These are phyloP conservation scores for Gymnoscelis rufifasciata DNA, from an alignment of 2,888 invertebrate species.

Conservation along the genomic window DNA sequence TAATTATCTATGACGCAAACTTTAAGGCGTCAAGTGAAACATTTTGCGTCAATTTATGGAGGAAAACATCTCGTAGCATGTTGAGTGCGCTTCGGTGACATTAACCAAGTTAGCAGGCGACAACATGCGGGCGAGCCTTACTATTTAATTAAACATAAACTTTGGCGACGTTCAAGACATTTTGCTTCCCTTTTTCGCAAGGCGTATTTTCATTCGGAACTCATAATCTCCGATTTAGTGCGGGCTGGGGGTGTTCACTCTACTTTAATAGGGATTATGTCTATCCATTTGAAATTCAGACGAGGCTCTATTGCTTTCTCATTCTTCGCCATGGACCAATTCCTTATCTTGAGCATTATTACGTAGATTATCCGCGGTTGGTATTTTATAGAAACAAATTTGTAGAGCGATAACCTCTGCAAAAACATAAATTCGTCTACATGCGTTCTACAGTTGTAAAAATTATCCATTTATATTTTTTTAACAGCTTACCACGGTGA, in stretches of 20 bases:
- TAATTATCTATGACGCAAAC: no score
- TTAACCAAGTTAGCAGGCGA: constrained; percentile 33
- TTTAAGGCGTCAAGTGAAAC: background rate
- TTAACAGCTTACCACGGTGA: no score
- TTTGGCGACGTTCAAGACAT: constrained; percentile 23
- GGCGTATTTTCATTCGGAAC: constrained; percentile 33
- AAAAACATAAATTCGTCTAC: no score
- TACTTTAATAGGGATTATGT: constrained; percentile 56
- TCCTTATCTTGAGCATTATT: constrained; percentile 21
- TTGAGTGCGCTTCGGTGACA: constrained; percentile 23
- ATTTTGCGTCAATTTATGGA: constrained; percentile 3
- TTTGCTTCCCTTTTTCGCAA: constrained; percentile 35
- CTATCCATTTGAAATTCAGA: constrained; percentile 60
- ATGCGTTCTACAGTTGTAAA: no score
- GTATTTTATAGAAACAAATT: background rate
- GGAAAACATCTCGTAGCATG: constrained; percentile 11
- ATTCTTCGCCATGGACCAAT: constrained; percentile 45
- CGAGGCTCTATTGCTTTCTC: constrained; percentile 48
- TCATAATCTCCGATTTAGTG: constrained; percentile 41
- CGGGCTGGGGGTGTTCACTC: constrained; percentile 38
- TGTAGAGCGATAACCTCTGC: no score
- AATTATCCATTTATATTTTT: no score
- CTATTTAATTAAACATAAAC: constrained; percentile 37
- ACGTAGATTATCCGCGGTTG: background rate
- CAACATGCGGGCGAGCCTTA: constrained; percentile 27